Conservation (phyloP, 2,113 vertebrate genomes). For the Eclectus roratus region DNA sequence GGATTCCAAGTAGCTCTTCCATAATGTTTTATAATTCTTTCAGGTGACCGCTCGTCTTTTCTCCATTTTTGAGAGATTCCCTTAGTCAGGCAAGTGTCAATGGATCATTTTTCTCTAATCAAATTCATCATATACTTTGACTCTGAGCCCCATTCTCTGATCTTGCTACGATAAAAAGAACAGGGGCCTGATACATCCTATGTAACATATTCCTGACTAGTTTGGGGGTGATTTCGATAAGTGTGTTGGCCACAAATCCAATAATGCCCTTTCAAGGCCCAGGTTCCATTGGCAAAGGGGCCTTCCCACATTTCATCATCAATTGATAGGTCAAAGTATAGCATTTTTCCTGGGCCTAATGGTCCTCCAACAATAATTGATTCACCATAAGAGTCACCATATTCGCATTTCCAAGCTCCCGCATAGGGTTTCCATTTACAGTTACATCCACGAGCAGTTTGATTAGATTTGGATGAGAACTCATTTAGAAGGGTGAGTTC, state of each 20-base stretch:
- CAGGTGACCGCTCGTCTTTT: neutral
- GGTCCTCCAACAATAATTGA: neutral
- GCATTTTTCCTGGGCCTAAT: neutral
- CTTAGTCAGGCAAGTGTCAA: neutral
- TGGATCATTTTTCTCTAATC: neutral
- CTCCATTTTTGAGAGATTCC: neutral
- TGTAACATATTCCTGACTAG: neutral
- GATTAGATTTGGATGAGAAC: neutral
- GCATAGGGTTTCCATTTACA: neutral
- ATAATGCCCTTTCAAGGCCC: neutral
- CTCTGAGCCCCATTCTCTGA: neutral
- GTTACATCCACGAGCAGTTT: neutral
- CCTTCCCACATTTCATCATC: neutral
- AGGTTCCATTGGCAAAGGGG: neutral
- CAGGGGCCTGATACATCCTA: neutral
- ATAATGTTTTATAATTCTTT: neutral
- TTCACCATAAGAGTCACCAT: neutral
- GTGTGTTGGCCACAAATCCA: neutral
- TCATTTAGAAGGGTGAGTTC: neutral
- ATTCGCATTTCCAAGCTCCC: neutral
- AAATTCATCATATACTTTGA: neutral
- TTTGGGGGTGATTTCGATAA: neutral
- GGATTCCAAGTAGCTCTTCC: neutral
- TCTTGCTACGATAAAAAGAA: neutral
- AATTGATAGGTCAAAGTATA: neutral